Evolutionary conservation across 1,140 invertebrate genomes (phyloP), one percentile per base, ranked within the genome.

Genomic region (Drosophila sechellia): DNA sequence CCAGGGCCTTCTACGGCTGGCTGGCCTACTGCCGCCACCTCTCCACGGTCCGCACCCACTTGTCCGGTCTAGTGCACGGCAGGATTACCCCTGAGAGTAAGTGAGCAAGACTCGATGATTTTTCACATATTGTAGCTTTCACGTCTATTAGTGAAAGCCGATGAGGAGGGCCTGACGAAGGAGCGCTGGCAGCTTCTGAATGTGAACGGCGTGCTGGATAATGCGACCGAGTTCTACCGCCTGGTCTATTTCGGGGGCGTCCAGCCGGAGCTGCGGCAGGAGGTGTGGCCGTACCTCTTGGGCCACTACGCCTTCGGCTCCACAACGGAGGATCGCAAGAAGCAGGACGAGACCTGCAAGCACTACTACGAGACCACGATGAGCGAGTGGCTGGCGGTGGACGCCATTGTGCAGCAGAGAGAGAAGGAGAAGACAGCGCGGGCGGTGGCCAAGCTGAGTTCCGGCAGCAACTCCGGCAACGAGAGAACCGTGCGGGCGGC

Each of bases 1-100:
- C 97, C 0, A 93, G 98, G 71, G 98, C 98, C 45, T 99, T 99
- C 93, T 98, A 99, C 92, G 98, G 98, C 56, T 99, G 97, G 98
- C 93, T 98, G 46, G 97, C 98, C 8, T 98, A 99, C 91, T 98
- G 97, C 91, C 93, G 98, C 12, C 98, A 99, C 92, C 93, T 99
- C 76, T 96, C 96, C 58, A 99, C 97, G 0, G 97, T 99, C 0
- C 93, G 98, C 39, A 98, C 96, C 0, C 98, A 99, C 93, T 94
- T 99, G 27, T 96, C 97, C 37, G 97, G 97, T n/a, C 93, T 98
- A 10, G 97, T 99, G 0, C 94, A 96, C 90, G 93, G 94, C 2
- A 94, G 94, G 63, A 96, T 96, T 64, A 92, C 95, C 13, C 93
- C 94, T 15, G 93, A 93, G 90, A 94, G 94, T 94, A 87, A 83